These are phyloP conservation scores for Champsocephalus esox DNA, from an alignment of 2,797 vertebrate species.

Conservation along the genomic window DNA sequence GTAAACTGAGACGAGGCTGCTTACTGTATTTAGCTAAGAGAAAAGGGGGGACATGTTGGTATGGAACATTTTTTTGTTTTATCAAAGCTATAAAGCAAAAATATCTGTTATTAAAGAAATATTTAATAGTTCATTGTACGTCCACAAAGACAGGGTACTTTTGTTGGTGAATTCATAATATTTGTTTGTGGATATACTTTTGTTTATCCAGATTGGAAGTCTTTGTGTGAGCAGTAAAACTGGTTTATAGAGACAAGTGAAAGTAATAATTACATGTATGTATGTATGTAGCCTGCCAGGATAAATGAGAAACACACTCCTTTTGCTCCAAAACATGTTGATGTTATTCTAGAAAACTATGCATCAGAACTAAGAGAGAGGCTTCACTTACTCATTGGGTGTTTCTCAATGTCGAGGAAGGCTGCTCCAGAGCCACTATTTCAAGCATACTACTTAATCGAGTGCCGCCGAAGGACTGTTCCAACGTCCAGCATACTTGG, in stretches of 20 bases:
- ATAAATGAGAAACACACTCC: background rate
- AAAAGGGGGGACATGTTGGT: background rate
- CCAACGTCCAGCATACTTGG: too few relatives aligned
- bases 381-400: constrained; percentile 14
- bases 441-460: too few relatives aligned
- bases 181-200: background rate
- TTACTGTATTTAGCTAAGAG: background rate
- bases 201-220: background rate
- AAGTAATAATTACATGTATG: constrained; percentile 6
- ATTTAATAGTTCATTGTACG: too few relatives aligned
- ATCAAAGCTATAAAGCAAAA: background rate
- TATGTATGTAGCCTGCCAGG: background rate
- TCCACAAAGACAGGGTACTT: background rate
- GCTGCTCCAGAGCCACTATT: too few relatives aligned
- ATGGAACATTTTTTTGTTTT: background rate
- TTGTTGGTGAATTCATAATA: background rate
- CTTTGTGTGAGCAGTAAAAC: background rate
- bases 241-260: background rate
- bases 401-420: too few relatives aligned
- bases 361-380: background rate
- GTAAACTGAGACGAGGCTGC: background rate
- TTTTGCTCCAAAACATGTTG: constrained; percentile 1
- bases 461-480: too few relatives aligned
- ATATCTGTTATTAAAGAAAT: too few relatives aligned
- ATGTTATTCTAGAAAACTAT: constrained; percentile 26